Base-by-base conservation (phyloP, 2,888 invertebrate species). In the Ephialtes manifestator region DNA sequence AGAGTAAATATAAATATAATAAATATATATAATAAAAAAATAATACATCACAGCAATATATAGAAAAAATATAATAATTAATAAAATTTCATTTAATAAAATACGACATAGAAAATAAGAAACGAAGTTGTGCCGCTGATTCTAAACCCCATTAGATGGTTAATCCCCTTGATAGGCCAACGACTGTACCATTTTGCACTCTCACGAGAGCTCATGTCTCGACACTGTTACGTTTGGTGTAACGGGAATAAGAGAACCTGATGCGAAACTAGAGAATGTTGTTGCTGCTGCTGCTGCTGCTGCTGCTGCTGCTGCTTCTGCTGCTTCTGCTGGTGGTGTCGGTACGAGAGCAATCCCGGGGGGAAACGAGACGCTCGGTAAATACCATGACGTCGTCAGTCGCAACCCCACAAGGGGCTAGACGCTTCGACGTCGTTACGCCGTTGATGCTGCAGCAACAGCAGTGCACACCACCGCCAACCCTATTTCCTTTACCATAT, bases 301-400 rank as follows among this genome's bases (percentile, higher is more conserved):
- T 80, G 83, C 79, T 39, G 43, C 31, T 48, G 20, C 39, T 51
- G 35, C 35, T 39, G 68, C 72, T 60, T n/a, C 79, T 39, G 43
- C 31, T 48, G 20, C 39, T 51, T 46, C 35, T 39, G 68, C 72
- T 60, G 53, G 55, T 43, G 31, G 31, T 15, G 46, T 39, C 35
- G 70, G 15, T 39, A 28, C 53, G 35, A 20, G 20, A n/a, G 28
- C 51, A 63, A 48, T 58, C 78, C 63, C 60, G 51, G 80, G 67
- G 74, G 76, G 76, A 83, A 75, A 76, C 71, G 75, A 84, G 79
- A 85, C 77, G 82, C 85, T 80, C 76, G 72, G 85, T 83, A 85
- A 85, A 85, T 85, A 85, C 83, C 71, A 80, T 60, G 72, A 80
- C 85, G 80, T 83, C 76, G 80, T 80, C 46, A 65, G 46, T 70